phyloP scores from a whole-genome alignment of 1,140 invertebrate genomes.

The Tyrophagus putrescentiae region DNA sequence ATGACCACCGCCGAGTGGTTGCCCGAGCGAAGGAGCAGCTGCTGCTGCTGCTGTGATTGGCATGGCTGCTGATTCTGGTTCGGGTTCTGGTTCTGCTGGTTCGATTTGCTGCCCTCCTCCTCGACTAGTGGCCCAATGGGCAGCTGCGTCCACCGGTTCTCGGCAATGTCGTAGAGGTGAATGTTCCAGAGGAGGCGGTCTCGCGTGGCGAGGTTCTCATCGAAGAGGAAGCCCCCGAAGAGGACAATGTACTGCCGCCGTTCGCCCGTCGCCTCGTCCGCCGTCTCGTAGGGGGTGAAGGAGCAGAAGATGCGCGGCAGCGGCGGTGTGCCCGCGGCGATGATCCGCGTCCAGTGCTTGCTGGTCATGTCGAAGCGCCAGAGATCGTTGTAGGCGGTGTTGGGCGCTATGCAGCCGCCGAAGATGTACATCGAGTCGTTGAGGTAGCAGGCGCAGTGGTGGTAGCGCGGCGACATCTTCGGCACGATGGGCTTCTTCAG shows the following conservation, averaged over 20 bases:
- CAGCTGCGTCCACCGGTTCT: conserved; percentile 78
- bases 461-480: conserved; percentile 71
- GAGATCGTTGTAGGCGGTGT: conserved; percentile 91
- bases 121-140: too few relatives aligned
- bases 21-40: conserved; percentile 59
- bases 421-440: conserved; percentile 67
- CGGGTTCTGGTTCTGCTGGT: too few relatives aligned
- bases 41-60: too few relatives aligned
- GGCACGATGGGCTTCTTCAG: conserved; percentile 40
- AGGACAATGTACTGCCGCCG: conserved; percentile 75
- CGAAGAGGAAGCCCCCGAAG: conserved; percentile 50
- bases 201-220: neutral
- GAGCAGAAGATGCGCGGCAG: conserved; percentile 84
- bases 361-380: conserved; percentile 79
- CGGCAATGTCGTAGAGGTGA: conserved; percentile 67
- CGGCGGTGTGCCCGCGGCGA: conserved; percentile 58
- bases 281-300: conserved; percentile 65
- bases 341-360: conserved; percentile 50
- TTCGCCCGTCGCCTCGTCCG: conserved; percentile 88
- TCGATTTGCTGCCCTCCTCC: conserved; percentile 33
- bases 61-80: conserved; percentile 10
- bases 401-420: conserved; percentile 76
- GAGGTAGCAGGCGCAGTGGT: conserved; percentile 70
- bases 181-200: conserved; percentile 55
- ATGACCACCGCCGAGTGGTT: conserved; percentile 78